Evolutionary conservation across 2,113 vertebrate genomes (phyloP).

Genomic region (Saccopteryx bilineata): DNA sequence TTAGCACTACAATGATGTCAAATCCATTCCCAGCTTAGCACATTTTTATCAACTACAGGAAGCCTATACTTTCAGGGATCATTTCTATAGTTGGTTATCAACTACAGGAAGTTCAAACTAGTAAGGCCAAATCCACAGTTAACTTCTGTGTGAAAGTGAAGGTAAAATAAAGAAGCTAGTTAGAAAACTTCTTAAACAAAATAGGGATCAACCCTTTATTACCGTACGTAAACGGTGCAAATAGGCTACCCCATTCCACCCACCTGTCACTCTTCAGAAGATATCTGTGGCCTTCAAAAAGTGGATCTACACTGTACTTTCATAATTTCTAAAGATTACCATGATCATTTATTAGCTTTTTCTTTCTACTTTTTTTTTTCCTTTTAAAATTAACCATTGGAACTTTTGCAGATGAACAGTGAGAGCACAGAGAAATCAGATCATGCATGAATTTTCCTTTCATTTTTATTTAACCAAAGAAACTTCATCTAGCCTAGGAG

Average conservation of each 20-base stretch:
- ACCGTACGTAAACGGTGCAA: not conserved
- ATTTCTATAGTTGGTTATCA: not conserved
- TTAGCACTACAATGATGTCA: not conserved
- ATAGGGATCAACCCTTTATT: not conserved
- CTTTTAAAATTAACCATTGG: constrained; percentile 44
- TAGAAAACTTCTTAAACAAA: not conserved
- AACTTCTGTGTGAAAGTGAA: not conserved
- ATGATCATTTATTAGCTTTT: not conserved
- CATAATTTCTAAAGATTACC: not conserved
- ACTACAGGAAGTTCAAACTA: not conserved
- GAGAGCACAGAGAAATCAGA: not conserved
- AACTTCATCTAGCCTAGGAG: constrained; percentile 8
- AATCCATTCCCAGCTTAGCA: not conserved
- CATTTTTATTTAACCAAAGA: constrained; percentile 59
- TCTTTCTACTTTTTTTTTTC: not conserved
- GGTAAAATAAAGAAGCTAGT: not conserved
- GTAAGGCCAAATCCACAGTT: not conserved
- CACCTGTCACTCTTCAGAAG: not conserved
- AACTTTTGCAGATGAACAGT: constrained; percentile 37
- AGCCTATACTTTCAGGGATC: no score
- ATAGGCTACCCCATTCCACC: not conserved
- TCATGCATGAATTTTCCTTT: constrained; percentile 43
- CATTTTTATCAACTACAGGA: not conserved
- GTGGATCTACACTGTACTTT: not conserved
- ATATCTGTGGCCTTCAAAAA: not conserved